phyloP scores from a whole-genome alignment of 2,113 vertebrate species.

The Macheiramphus alcinus region DNA sequence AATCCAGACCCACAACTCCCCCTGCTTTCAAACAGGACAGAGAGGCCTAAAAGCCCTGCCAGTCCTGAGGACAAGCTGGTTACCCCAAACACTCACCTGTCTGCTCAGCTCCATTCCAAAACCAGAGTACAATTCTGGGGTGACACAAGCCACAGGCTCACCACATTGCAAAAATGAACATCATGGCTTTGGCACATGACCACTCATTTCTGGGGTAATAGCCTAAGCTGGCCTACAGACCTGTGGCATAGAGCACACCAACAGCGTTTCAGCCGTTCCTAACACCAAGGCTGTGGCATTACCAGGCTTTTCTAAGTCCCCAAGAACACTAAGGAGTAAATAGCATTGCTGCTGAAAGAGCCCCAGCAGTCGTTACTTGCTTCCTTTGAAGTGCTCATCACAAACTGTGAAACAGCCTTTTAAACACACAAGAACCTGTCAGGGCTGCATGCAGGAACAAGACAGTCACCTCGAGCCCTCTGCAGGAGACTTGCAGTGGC shows the following conservation, averaged over 20 bases:
- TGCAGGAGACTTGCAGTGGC: not conserved
- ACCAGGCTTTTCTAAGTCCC: not conserved
- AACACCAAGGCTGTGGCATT: no score
- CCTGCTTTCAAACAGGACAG: not conserved
- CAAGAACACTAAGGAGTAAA: not conserved
- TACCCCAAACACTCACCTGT: not conserved
- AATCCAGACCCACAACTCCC: not conserved
- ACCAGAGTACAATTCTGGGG: not conserved
- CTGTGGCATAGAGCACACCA: not conserved
- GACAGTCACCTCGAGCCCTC: not conserved
- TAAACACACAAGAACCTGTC: not conserved
- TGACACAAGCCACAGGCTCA: not conserved
- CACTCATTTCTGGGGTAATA: not conserved
- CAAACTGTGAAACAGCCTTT: not conserved
- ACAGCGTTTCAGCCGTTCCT: fast-evolving
- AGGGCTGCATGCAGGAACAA: not conserved
- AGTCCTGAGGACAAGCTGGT: not conserved
- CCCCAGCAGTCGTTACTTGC: not conserved
- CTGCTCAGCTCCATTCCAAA: not conserved
- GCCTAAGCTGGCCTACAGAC: not conserved
- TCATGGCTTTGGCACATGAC: fast-evolving
- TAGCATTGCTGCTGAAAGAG: no score
- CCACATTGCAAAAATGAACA: not conserved
- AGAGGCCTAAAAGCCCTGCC: not conserved
- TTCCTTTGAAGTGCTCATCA: not conserved